Evolutionary conservation across 2,797 vertebrate species (phyloP).

Genomic region (Novumbra hubbsi): DNA sequence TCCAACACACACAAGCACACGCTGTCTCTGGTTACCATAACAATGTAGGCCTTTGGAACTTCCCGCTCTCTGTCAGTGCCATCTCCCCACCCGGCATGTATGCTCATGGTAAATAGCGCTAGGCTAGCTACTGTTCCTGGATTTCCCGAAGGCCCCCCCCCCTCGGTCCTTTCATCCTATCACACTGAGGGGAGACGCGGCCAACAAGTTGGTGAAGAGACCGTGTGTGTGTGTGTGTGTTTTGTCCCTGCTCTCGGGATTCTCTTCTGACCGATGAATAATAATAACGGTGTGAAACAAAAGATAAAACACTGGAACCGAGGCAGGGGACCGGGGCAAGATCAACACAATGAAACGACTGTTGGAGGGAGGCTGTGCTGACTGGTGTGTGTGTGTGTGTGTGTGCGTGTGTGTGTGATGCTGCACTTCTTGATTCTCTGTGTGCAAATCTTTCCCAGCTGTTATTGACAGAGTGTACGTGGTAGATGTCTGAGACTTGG

Average conservation of each 20-base stretch:
- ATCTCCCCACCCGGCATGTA: constrained; percentile 60
- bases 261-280: constrained; percentile 45
- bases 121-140: constrained; percentile 41
- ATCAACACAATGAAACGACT: constrained; percentile 58
- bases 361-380: constrained; percentile 37
- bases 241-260: not conserved
- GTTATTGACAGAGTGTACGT: too few relatives aligned
- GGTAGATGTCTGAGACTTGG: too few relatives aligned
- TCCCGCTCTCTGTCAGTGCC: constrained; percentile 59
- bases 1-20: too few relatives aligned
- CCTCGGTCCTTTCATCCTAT: constrained; percentile 63
- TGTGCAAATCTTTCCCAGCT: too few relatives aligned
- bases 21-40: constrained; percentile 62
- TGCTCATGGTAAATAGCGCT: constrained; percentile 67
- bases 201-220: constrained; percentile 53
- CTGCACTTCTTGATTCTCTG: not conserved
- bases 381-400: constrained; percentile 8
- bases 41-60: constrained; percentile 61
- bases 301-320: constrained; percentile 61
- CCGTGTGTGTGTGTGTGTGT: not conserved
- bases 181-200: constrained; percentile 62
- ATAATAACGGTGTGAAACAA: constrained; percentile 65
- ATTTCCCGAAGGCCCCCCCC: constrained; percentile 47
- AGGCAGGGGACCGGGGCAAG: constrained; percentile 53
- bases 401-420: not conserved